Evolutionary conservation across 2,888 invertebrate genomes (phyloP).

Genomic region (Meteorus colon): DNA sequence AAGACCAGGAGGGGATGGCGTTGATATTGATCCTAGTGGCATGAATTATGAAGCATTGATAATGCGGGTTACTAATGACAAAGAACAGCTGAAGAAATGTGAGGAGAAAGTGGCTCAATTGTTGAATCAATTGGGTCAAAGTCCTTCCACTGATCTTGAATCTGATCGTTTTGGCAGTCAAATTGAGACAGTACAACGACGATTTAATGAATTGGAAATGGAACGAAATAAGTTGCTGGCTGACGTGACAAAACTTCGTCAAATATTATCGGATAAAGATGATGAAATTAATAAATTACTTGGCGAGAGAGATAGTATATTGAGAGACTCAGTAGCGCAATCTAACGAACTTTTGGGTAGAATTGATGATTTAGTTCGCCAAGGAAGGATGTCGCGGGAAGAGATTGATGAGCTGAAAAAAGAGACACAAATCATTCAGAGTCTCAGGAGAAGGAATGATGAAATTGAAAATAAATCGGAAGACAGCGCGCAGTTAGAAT

Average conservation of each 20-base stretch:
- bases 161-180: slow-evolving; percentile 51
- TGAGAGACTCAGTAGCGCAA: slow-evolving; percentile 45
- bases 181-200: slow-evolving; percentile 55
- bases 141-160: slow-evolving; percentile 51
- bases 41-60: slow-evolving; percentile 52
- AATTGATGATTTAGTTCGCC: slow-evolving; percentile 51
- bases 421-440: background rate
- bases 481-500: slow-evolving; percentile 50
- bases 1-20: slow-evolving; percentile 6
- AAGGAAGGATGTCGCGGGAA: slow-evolving; percentile 47
- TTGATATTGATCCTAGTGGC: slow-evolving; percentile 7
- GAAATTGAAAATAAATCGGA: slow-evolving; percentile 24
- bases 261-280: slow-evolving; percentile 54
- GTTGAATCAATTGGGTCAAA: slow-evolving; percentile 51
- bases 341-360: slow-evolving; percentile 51
- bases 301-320: slow-evolving; percentile 52
- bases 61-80: slow-evolving; percentile 54
- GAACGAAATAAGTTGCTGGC: slow-evolving; percentile 55
- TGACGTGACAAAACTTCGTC: slow-evolving; percentile 52
- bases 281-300: slow-evolving; percentile 57
- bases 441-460: background rate
- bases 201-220: slow-evolving; percentile 52
- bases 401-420: slow-evolving; percentile 41
- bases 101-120: slow-evolving; percentile 60
- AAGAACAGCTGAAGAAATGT: slow-evolving; percentile 55